Evolutionary conservation across 2,113 vertebrate genomes (phyloP), one percentile per base, ranked within the genome.

Genomic region (Bos indicus): DNA sequence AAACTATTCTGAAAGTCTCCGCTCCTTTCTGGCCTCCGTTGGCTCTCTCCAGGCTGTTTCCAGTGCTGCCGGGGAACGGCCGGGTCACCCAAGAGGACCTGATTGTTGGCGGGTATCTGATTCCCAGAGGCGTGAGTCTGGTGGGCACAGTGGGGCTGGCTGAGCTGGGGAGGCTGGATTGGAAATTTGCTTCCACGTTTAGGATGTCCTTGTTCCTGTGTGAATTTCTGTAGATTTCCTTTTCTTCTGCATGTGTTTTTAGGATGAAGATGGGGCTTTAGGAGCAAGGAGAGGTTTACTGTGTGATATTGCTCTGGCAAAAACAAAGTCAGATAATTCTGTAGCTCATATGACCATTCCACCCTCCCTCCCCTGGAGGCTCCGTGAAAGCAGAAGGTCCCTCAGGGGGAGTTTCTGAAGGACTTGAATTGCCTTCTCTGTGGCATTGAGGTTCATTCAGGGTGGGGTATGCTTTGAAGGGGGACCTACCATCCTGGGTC

Each of bases 31-130:
- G 10, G 14, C 56, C 36, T 17, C 74, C 0, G 0, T 12, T 62
- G 83, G 17, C 21, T 51, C 36, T 57, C 88, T 97, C 46, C 98
- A 99, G 99, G 98, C 99, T 99, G 97, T 99, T 99, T 98, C 99
- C 99, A 93, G 99, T 99, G 97, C 99, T 99, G 96, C 99, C 99
- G 33, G 99, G 99, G 97, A 99, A 99, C 28, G 99, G 99, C 88
- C 99, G 99, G 94, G 98, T 99, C 93, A 99, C 99, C 40, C 99
- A 99, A 95, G 99, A 99, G 97, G 99, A 99, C 97, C 96, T 99
- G 98, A 98, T 99, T 11, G 48, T 99, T 91, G 99, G 99, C 80
- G 99, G 99, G 94, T 99, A 99, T 98, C 99, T 99, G 71, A 99
- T 99, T 97, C 99, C 99, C 97, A 99, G 99, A 99, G 99, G 99